Percentiles rank a stretch among this genome's conserved stretches.
Evolutionary conservation across 1,140 invertebrate species (phyloP).

Genomic region (Plutomurus gul): DNA sequence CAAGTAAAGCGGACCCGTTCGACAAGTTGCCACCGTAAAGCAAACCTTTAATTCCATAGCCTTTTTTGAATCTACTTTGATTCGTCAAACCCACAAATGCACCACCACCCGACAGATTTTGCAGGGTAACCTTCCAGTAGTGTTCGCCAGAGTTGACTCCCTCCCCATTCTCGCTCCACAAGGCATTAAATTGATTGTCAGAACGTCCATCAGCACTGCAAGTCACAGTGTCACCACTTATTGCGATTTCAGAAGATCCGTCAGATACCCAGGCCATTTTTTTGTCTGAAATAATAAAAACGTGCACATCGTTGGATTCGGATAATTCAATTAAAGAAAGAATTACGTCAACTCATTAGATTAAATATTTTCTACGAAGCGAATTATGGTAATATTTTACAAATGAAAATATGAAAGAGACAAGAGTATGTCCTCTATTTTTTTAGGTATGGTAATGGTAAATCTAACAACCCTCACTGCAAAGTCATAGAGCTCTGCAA

Average conservation of each 20-base stretch:
- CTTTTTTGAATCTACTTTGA: neutral
- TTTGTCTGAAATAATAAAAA: neutral
- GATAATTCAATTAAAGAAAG: too few relatives aligned
- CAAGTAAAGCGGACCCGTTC: neutral
- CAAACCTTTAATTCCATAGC: neutral
- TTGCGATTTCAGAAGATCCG: neutral
- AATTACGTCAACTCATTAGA: too few relatives aligned
- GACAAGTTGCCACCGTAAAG: conserved; percentile 21
- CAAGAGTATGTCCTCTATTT: too few relatives aligned
- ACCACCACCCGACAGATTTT: neutral
- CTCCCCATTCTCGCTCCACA: neutral
- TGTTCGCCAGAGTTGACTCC: neutral
- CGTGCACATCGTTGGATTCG: too few relatives aligned
- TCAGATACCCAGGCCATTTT: neutral
- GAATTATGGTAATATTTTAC: too few relatives aligned
- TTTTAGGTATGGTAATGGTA: too few relatives aligned
- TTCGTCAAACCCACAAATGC: conserved; percentile 2
- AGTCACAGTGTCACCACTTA: neutral
- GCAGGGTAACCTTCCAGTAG: neutral
- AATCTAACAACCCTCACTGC: too few relatives aligned
- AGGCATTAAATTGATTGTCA: neutral
- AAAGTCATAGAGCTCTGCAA: too few relatives aligned
- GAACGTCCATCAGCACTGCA: neutral
- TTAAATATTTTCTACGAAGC: too few relatives aligned
- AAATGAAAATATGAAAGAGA: too few relatives aligned